Percentiles rank a stretch among this genome's conserved stretches.
phyloP scores from a whole-genome alignment of 2,888 invertebrate genomes.

The Ennomos fuscantarius region DNA sequence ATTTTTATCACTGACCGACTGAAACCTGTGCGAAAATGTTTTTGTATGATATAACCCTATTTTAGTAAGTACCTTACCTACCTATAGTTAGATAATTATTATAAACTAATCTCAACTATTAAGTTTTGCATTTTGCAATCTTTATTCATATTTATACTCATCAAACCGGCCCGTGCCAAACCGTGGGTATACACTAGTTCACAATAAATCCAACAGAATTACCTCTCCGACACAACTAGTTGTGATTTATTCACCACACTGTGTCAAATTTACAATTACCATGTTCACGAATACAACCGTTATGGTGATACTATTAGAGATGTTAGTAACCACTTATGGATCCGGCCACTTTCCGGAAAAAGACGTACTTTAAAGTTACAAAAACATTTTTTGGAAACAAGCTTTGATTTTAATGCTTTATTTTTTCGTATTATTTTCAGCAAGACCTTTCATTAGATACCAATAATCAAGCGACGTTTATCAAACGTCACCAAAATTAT shows the following conservation, averaged over 20 bases:
- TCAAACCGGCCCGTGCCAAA: conserved; percentile 28
- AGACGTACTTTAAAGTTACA: no score
- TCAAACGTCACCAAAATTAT: no score
- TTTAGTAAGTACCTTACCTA: no score
- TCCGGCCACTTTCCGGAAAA: conserved; percentile 10
- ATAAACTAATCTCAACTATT: no score
- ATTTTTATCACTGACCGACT: no score
- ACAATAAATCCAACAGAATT: conserved; percentile 74
- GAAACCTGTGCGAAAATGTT: no score
- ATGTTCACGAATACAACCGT: conserved; percentile 64
- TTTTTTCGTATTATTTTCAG: no score
- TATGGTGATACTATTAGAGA: conserved; percentile 39
- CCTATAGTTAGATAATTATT: no score
- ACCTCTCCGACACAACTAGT: conserved; percentile 65
- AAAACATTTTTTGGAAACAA: background rate
- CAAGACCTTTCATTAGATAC: no score
- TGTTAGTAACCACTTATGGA: background rate
- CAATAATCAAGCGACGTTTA: no score
- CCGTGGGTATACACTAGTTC: conserved; percentile 47
- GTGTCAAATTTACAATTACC: conserved; percentile 79
- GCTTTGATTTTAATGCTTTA: no score
- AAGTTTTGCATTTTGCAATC: background rate
- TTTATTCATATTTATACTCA: conserved; percentile 32
- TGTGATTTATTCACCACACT: conserved; percentile 76
- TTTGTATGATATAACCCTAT: no score